Evolutionary conservation across 2,113 vertebrate genomes (phyloP).

Genomic region (Leptodactylus fuscus): DNA sequence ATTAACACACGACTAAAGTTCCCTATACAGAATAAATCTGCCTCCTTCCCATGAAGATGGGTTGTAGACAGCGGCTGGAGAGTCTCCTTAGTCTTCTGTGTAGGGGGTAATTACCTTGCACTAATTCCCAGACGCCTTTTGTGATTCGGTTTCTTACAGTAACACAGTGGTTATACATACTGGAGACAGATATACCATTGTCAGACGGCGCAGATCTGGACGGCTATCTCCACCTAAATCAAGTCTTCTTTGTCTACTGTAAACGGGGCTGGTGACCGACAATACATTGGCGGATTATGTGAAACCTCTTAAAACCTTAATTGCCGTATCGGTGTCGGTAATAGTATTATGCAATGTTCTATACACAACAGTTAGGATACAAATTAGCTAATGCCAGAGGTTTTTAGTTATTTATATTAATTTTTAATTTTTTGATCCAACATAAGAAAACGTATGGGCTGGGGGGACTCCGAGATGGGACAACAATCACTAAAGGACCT

Average conservation of each 20-base stretch:
- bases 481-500: no score
- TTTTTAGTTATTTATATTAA: no score
- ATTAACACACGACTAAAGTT: background rate
- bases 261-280: background rate
- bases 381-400: no score
- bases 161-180: conserved; percentile 26
- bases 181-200: conserved; percentile 20
- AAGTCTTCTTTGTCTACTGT: background rate
- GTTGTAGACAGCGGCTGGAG: background rate
- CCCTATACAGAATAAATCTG: background rate
- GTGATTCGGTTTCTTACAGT: conserved; percentile 14
- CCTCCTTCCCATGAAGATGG: background rate
- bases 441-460: no score
- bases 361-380: background rate
- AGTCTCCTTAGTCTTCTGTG: background rate
- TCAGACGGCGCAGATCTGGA: background rate
- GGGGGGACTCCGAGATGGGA: no score
- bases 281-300: background rate
- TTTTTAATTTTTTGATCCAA: no score
- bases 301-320: background rate
- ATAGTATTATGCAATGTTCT: background rate
- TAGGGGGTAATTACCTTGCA: conserved; percentile 8
- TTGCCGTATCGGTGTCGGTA: background rate
- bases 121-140: conserved; percentile 28
- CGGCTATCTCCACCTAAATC: conserved; percentile 7